Conservation (phyloP, 2,113 vertebrate genomes). For the Hippocampus comes region DNA sequence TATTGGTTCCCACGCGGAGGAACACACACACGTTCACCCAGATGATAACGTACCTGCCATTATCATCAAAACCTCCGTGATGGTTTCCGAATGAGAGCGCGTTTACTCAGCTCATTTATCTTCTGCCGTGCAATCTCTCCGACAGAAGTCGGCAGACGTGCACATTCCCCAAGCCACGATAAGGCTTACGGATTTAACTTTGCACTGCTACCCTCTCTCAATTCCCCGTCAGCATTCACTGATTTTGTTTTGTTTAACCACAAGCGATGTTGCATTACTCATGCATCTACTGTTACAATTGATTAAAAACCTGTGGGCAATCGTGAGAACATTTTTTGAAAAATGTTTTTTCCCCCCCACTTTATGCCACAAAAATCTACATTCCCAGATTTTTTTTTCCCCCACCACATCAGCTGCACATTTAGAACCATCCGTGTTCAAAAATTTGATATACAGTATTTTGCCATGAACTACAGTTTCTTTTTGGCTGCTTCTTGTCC, state of each 20-base stretch:
- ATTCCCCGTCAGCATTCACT: conserved; percentile 14
- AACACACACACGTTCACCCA: conserved; percentile 10
- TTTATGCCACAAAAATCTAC: no score
- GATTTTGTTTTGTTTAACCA: conserved; percentile 11
- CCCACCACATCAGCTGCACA: no score
- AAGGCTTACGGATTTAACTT: conserved; percentile 32
- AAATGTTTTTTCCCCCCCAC: no score
- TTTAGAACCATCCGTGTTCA: no score
- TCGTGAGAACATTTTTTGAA: no score
- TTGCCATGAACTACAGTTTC: neutral
- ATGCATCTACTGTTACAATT: no score
- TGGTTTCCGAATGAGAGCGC: conserved; percentile 58
- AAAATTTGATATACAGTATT: no score
- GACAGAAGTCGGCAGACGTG: conserved; percentile 41
- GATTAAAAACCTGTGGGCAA: no score
- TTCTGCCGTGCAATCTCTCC: conserved; percentile 50
- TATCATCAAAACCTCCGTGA: conserved; percentile 51
- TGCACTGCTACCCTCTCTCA: conserved; percentile 34
- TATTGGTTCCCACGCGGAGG: neutral
- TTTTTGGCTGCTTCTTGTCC: neutral
- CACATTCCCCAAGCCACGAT: conserved; percentile 40
- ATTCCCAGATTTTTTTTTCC: no score
- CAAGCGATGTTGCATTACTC: no score
- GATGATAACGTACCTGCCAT: conserved; percentile 38
- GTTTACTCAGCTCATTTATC: conserved; percentile 69